These are phyloP conservation scores for mouse (Mus musculus) DNA, from an alignment of 2,113 vertebrate species.

Conservation along the genomic window DNA sequence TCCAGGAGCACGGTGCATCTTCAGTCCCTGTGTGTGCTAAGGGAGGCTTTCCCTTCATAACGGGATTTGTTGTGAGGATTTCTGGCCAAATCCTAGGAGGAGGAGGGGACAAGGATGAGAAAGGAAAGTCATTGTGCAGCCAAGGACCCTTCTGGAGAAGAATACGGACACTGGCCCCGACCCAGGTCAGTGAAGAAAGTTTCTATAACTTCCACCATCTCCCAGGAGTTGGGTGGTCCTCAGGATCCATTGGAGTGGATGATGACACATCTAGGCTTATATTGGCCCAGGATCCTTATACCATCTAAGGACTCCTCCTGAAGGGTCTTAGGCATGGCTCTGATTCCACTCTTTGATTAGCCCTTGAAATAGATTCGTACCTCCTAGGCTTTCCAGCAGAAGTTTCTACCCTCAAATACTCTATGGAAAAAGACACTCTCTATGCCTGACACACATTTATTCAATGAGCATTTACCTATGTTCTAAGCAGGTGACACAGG, in stretches of 20 bases:
- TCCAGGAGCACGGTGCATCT: conserved; percentile 1
- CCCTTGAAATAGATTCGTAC: neutral
- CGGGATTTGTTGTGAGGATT: neutral
- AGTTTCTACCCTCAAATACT: neutral
- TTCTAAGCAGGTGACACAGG: neutral
- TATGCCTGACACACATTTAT: neutral
- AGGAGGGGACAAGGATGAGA: neutral
- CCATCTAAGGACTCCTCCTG: neutral
- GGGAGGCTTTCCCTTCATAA: neutral
- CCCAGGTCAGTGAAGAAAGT: neutral
- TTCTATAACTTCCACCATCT: neutral
- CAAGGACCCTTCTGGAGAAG: neutral
- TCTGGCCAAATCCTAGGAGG: neutral
- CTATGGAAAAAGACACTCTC: neutral
- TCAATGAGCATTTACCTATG: neutral
- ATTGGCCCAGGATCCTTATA: neutral
- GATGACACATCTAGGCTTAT: neutral
- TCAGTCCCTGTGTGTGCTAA: fast-evolving
- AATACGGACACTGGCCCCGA: neutral
- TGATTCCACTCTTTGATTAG: neutral
- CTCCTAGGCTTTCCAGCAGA: neutral
- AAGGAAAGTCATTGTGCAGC: neutral
- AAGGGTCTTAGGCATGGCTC: neutral
- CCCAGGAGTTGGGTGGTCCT: neutral
- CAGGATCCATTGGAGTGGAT: neutral